Evolutionary conservation across 2,113 vertebrate genomes (phyloP), one percentile per base, ranked within the genome.

Genomic region (Paralichthys olivaceus): DNA sequence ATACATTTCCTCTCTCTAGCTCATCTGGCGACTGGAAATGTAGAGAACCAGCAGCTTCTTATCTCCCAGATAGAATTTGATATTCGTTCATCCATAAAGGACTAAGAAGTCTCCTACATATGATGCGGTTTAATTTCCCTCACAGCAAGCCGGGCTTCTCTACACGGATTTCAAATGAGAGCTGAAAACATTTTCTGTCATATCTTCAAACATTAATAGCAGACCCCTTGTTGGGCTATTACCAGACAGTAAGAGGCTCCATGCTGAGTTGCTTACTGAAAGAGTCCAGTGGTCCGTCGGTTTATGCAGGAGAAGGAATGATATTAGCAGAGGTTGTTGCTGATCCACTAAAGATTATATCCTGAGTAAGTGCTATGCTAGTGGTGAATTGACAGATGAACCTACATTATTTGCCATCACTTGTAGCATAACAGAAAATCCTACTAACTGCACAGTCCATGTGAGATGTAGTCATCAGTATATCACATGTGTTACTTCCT

Each of bases 1-100:
- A 72, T 72, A 81, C 69, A 77, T 87, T 85, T 90, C 77, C 81
- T 84, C 74, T 85, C 63, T 60, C 61, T 28, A 63, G 69, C 72
- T 72, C 51, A 71, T 78, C 68, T 55, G 25, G 25, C 87, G 75
- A 86, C 80, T 65, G 55, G n/a, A 75, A 68, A 72, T 70, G 26
- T 4, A 65, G 54, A 61, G 51, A 85, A 58, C 60, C 53, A 70
- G 57, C 54, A 83, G 75, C 75, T 69, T 83, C 81, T 86, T 84
- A 82, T 85, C 83, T 66, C 43, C 19, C 51, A 65, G 66, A 90
- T 72, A 55, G 51, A 64, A 75, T 84, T 69, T 75, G 63, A 84
- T 80, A 85, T 80, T 69, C 61, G 58, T 77, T 79, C 53, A 63
- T 73, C 59, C 55, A 62, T 61, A 43, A 68, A 75, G 59, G 54